phyloP scores from a whole-genome alignment of 2,797 vertebrate species.

The Columba guinea region DNA sequence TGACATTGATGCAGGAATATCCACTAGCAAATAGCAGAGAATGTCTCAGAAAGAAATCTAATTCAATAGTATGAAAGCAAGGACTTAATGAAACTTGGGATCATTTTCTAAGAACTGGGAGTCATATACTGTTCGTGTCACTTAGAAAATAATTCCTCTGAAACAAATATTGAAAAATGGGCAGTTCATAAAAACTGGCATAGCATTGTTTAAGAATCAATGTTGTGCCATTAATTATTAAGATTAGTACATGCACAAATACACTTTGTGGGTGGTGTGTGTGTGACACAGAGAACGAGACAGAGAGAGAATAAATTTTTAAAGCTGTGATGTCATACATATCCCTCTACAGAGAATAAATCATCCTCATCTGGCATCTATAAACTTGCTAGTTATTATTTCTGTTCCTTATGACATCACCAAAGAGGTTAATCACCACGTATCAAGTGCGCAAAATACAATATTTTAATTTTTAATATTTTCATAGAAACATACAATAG shows the following conservation, averaged over 20 bases:
- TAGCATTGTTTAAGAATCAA: neutral
- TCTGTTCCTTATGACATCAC: neutral
- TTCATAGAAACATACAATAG: neutral
- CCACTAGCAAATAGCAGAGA: neutral
- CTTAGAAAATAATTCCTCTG: neutral
- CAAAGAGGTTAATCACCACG: neutral
- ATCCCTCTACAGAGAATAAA: neutral
- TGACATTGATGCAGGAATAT: neutral
- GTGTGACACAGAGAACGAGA: neutral
- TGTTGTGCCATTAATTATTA: neutral
- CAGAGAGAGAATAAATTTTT: neutral
- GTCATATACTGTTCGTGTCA: neutral
- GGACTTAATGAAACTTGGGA: neutral
- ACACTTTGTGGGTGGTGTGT: neutral
- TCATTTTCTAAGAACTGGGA: neutral
- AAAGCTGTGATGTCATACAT: neutral
- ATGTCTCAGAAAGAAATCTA: neutral
- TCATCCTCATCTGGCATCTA: neutral
- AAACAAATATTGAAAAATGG: neutral
- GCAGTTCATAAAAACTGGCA: neutral
- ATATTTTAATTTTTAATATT: neutral
- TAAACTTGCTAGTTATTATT: neutral
- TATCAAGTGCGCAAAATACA: neutral
- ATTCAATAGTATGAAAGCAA: neutral
- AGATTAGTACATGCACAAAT: neutral